Conservation (phyloP, 2,797 vertebrate genomes). For the Xenopus petersii region DNA sequence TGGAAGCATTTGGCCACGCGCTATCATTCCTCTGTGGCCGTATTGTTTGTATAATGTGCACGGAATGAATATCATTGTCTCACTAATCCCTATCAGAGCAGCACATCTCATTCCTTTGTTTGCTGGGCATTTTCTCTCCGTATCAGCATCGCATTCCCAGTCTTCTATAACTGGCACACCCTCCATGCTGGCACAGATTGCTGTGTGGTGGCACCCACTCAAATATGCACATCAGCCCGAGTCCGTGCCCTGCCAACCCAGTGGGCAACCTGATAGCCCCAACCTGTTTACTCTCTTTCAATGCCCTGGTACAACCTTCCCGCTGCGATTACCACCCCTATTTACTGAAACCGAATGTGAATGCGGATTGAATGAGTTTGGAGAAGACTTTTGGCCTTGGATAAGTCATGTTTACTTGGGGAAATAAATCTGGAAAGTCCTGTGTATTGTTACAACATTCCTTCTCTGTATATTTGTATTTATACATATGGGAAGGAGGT, state of each 20-base stretch:
- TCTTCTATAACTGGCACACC: conserved; percentile 2
- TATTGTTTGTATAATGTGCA: background rate
- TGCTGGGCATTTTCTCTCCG: background rate
- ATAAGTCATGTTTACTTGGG: background rate
- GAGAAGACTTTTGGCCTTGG: background rate
- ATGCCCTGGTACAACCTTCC: background rate
- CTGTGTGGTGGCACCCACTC: conserved; percentile 19
- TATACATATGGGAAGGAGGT: too few species aligned
- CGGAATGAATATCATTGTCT: background rate
- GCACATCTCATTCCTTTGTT: conserved; percentile 23
- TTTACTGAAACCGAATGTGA: background rate
- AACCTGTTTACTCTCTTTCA: background rate
- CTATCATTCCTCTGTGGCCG: background rate
- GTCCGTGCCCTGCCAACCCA: conserved; percentile 14
- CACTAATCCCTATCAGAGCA: background rate
- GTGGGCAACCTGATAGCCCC: background rate
- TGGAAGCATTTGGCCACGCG: background rate
- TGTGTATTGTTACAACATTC: too few species aligned
- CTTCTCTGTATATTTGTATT: too few species aligned
- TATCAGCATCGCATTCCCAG: conserved; percentile 20
- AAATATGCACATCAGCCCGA: conserved; percentile 29
- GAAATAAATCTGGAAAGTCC: too few species aligned
- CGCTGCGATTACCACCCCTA: background rate
- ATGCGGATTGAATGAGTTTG: background rate
- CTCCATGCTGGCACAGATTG: conserved; percentile 9